A percentile compares a stretch with the other conserved stretches of the same genome.
phyloP scores from a whole-genome alignment of 2,888 invertebrate genomes.

The Cerastis rubricosa region DNA sequence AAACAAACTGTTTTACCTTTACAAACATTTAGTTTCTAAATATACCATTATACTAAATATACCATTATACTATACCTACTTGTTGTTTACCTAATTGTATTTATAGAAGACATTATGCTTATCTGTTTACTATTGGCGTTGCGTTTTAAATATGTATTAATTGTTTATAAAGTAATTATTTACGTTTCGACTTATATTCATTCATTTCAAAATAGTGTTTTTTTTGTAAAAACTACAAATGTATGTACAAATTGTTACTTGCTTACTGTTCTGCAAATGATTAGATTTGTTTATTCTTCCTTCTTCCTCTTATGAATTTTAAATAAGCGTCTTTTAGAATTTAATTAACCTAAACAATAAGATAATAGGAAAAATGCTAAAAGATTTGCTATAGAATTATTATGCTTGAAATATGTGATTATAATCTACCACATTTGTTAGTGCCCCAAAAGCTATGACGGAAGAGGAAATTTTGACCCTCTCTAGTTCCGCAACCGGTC shows the following conservation, averaged over 20 bases:
- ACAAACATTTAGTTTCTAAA: conserved; percentile 39
- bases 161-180: conserved; percentile 43
- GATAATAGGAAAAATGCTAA: neutral
- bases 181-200: conserved; percentile 17
- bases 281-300: neutral
- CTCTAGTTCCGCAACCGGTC: neutral
- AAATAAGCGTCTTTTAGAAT: neutral
- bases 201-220: conserved; percentile 7
- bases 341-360: neutral
- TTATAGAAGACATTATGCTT: conserved; percentile 48
- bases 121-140: conserved; percentile 13
- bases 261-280: neutral
- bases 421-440: neutral
- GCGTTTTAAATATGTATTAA: conserved; percentile 15
- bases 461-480: neutral
- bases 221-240: neutral
- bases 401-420: neutral
- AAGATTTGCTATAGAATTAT: neutral
- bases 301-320: neutral
- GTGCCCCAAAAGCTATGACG: no score
- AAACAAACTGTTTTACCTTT: conserved; percentile 26
- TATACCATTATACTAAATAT: neutral
- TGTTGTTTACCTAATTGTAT: conserved; percentile 31
- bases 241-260: neutral
- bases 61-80: neutral